Base-by-base conservation (phyloP, 37 sponge, comb jelly and placozoan species). In the Lycopodina hypogea region DNA sequence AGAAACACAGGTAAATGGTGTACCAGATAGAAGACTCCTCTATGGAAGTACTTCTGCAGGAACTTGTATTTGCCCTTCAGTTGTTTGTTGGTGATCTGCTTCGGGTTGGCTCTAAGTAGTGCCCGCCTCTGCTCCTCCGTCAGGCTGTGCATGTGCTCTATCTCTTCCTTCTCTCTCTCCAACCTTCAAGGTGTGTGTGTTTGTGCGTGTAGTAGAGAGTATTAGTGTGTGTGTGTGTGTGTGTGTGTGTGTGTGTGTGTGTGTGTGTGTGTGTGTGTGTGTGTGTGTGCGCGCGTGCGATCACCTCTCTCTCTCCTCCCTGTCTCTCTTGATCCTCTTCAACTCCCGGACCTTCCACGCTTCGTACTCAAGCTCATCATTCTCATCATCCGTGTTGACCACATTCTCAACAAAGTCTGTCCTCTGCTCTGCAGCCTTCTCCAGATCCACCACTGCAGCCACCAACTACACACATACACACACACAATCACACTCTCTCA, bases 41-140 rank as follows among this genome's bases (percentile, higher is more conserved):
- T 77, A 75, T 98, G 99, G 80, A 93, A 98, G 81, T 98, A 98
- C 84, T 98, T 98, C 90, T 98, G 99, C 32, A 98, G 84, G 83
- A 96, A 98, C 65, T 90, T 96, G 82, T 93, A 93, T 78, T 96
- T 96, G 11, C 96, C 96, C 60, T 98, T 95, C 50, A 72, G 72
- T 36, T 70, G 72, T 40, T 93, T 86, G 78, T 96, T 95, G 45
- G 93, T 92, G 45, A 89, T 42, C 26, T 35, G 18, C 48, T 81
- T 86, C 19, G 99, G 96, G 36, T 89, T 86, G 48, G 40, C 61
- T 38, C 78, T 69, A 39, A 93, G 88, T 29, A 82, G 58, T 8
- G 80, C 72, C 21, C 72, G 53, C 42, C 96, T 68, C 74, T 98
- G 92, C 76, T 96, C 96, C 37, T 98, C 99, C 15, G 90, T 87